These are phyloP conservation scores for Scartelaos histophorus DNA, from an alignment of 2,113 vertebrate genomes.

Conservation along the genomic window DNA sequence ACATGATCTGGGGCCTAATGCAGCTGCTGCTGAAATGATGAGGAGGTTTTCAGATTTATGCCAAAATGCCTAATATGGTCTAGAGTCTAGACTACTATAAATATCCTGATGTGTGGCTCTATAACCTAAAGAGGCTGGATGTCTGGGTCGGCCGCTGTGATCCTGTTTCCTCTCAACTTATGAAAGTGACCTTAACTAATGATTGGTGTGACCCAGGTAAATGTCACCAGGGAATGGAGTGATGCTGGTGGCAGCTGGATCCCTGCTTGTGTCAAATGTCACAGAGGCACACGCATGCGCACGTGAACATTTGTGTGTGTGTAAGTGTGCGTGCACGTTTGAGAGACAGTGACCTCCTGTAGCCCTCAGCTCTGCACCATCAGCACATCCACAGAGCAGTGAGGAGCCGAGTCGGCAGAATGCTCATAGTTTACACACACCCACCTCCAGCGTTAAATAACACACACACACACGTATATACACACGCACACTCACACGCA, in stretches of 20 bases:
- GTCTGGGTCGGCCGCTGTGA: constrained; percentile 23
- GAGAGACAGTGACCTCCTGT: constrained; percentile 69
- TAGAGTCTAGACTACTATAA: constrained; percentile 8
- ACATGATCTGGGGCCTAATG: constrained; percentile 23
- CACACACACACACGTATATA: constrained; percentile 12
- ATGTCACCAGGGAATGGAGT: constrained; percentile 58
- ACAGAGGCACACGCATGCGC: constrained; percentile 27
- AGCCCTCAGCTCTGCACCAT: constrained; percentile 56
- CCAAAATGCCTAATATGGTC: constrained; percentile 20
- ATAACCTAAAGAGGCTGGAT: constrained; percentile 11
- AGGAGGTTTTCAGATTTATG: constrained; percentile 27
- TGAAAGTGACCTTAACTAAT: constrained; percentile 58
- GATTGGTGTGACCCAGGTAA: constrained; percentile 58
- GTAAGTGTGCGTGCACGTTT: constrained; percentile 5
- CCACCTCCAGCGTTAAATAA: constrained; percentile 49
- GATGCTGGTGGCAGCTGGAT: constrained; percentile 42
- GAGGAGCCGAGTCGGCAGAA: constrained; percentile 68
- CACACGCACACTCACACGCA: too few species aligned
- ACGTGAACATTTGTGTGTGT: not conserved
- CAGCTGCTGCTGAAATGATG: constrained; percentile 13
- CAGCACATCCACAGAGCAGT: constrained; percentile 62
- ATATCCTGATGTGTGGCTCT: constrained; percentile 6
- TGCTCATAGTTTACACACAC: constrained; percentile 55
- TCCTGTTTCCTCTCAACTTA: constrained; percentile 30
- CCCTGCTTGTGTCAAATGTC: constrained; percentile 65